A percentile compares a stretch with the other conserved stretches of the same genome.
phyloP scores from a whole-genome alignment of 2,113 vertebrate species.

The Procapra przewalskii region DNA sequence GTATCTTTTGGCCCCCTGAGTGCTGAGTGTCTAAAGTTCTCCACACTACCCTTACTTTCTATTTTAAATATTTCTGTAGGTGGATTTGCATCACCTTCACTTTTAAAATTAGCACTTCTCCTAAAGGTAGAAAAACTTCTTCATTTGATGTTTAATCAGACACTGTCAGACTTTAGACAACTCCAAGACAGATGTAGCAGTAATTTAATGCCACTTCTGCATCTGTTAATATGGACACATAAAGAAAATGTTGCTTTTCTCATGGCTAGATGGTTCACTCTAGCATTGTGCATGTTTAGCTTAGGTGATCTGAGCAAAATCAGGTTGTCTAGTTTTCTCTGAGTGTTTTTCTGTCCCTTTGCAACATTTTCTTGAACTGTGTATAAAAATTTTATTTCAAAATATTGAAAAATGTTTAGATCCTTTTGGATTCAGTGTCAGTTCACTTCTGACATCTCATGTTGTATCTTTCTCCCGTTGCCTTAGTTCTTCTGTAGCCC shows the following conservation, averaged over 20 bases:
- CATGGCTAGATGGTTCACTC: neutral
- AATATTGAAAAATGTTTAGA: neutral
- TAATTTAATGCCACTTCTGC: neutral
- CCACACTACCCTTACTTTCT: constrained; percentile 28
- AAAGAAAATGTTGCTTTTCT: neutral
- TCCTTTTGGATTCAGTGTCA: neutral
- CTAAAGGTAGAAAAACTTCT: constrained; percentile 29
- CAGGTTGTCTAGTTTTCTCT: neutral
- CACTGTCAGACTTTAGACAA: constrained; percentile 44
- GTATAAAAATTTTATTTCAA: neutral
- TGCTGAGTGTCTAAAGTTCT: constrained; percentile 20
- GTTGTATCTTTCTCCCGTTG: neutral
- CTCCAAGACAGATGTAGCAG: neutral
- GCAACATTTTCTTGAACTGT: neutral
- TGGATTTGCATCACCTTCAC: constrained; percentile 60
- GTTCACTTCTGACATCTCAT: neutral
- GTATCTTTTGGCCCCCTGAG: neutral
- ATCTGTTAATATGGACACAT: neutral
- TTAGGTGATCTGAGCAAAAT: constrained; percentile 1
- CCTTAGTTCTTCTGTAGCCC: neutral
- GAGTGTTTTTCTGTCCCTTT: neutral
- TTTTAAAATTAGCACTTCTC: constrained; percentile 66
- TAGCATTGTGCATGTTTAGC: neutral
- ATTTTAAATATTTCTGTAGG: constrained; percentile 68
- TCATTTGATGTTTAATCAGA: constrained; percentile 46